phyloP scores from a whole-genome alignment of 2,797 vertebrate species.

The Lutjanus campechanus region DNA sequence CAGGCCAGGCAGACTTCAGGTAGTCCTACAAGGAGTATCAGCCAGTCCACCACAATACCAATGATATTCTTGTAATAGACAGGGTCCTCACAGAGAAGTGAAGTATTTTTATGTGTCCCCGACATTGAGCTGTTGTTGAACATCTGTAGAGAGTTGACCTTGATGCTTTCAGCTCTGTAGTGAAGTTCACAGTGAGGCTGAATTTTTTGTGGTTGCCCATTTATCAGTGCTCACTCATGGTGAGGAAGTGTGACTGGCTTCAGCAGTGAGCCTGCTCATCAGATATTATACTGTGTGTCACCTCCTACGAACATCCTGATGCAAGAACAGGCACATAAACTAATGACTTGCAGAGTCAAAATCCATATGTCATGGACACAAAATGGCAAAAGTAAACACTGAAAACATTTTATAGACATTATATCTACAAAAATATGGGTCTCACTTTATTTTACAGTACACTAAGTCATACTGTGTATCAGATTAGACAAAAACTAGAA shows the following conservation, averaged over 20 bases:
- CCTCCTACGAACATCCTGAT: background rate
- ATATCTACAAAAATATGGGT: background rate
- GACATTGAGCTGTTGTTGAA: background rate
- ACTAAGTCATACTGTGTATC: too few species aligned
- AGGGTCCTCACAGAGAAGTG: conserved; percentile 17
- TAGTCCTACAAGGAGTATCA: conserved; percentile 30
- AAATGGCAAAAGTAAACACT: background rate
- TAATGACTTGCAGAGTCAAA: background rate
- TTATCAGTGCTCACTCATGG: background rate
- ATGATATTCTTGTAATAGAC: conserved; percentile 33
- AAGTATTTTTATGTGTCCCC: background rate
- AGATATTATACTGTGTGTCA: background rate
- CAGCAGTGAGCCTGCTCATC: background rate
- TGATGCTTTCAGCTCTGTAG: background rate
- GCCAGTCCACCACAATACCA: conserved; percentile 40
- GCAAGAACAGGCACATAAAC: conserved; percentile 2
- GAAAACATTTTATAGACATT: background rate
- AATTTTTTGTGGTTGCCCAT: background rate
- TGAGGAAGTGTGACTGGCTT: background rate
- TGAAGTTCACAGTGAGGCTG: background rate
- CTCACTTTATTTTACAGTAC: background rate
- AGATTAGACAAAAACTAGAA: too few species aligned
- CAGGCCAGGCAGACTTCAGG: conserved; percentile 39
- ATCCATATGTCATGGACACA: background rate
- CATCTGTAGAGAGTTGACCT: background rate